These are phyloP conservation scores for Lepisosteus oculatus DNA, from an alignment of 2,113 vertebrate species.

Conservation along the genomic window DNA sequence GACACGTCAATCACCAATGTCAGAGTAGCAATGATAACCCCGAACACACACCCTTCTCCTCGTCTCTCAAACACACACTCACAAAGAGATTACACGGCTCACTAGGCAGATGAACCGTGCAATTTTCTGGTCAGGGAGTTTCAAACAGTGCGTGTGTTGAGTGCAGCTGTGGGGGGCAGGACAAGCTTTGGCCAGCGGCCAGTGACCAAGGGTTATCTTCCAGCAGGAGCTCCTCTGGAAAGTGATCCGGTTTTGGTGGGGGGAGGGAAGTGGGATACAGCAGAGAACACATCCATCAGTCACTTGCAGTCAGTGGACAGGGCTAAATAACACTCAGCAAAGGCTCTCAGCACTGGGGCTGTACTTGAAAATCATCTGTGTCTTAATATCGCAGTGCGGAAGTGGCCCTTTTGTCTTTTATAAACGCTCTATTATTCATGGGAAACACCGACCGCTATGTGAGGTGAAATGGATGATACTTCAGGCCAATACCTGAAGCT, in stretches of 20 bases:
- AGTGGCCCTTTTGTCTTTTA: too few relatives aligned
- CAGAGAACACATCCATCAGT: too few relatives aligned
- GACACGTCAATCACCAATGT: constrained; percentile 72
- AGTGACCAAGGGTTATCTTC: constrained; percentile 56
- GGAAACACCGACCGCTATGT: too few relatives aligned
- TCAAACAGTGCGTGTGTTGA: constrained; percentile 49
- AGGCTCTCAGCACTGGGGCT: too few relatives aligned
- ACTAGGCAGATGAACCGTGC: constrained; percentile 62
- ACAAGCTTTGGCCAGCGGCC: constrained; percentile 52
- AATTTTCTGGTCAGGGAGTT: constrained; percentile 58
- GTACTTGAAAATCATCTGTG: too few relatives aligned
- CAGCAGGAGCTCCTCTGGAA: constrained; percentile 46
- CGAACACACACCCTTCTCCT: constrained; percentile 58
- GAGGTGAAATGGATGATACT: too few relatives aligned
- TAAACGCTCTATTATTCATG: too few relatives aligned
- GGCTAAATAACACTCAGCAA: too few relatives aligned
- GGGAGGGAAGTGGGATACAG: not conserved
- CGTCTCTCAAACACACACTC: constrained; percentile 61
- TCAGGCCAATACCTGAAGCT: too few relatives aligned
- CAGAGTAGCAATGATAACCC: constrained; percentile 71
- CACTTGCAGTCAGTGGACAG: too few relatives aligned
- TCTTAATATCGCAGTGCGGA: too few relatives aligned
- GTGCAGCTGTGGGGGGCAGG: constrained; percentile 42
- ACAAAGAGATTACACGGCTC: constrained; percentile 66
- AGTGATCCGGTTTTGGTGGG: constrained; percentile 46